Evolutionary conservation across 1,140 invertebrate genomes (phyloP), one percentile per base, ranked within the genome.

Genomic region (Cepaea nemoralis): DNA sequence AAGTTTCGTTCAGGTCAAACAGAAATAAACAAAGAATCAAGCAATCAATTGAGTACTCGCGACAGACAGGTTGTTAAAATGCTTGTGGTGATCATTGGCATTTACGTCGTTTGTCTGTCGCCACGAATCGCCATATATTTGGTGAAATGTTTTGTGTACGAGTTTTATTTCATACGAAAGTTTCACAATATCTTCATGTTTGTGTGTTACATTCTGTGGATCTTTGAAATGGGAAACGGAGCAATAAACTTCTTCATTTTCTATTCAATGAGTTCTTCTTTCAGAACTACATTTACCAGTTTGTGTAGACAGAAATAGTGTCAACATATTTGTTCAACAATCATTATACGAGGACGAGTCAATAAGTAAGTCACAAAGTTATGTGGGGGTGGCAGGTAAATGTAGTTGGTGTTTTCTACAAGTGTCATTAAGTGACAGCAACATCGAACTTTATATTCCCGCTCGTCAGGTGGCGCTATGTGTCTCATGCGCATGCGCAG

Each of bases 41-140:
- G 19, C 6, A 6, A 24, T 2, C 40, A 39, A 39, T 37, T 77
- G 31, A 24, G 24, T 2, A 22, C 6, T 35, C 45, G 75, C 19
- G 75, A 77, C 1, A 77, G 50, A 33, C 75, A 77, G 63, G 75
- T 63, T 33, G 75, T 77, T 0, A 77, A 77, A 50, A 77, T 77
- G 75, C 31, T 77, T 22, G 33, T 77, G 14, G 75, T 77, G 3
- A 45, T 77, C 5, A 77, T 77, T n/a, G 33, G 33, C 10, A n/a
- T 77, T 33, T 77, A 77, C 31, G 42, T 63, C 22, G 5, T 63
- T 5, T 35, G 27, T 33, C 27, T 77, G 14, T 45, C 42, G 8
- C 75, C 75, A 31, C 45, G 75, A n/a, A 42, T 77, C n/a, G 31
- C 50, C 22, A 45, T 77, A 10, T 45, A 77, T n/a, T 19, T 45